Percentiles rank a stretch among this genome's conserved stretches.
phyloP scores from a whole-genome alignment of 2,888 invertebrate genomes.

The Trissoscelio sp. region DNA sequence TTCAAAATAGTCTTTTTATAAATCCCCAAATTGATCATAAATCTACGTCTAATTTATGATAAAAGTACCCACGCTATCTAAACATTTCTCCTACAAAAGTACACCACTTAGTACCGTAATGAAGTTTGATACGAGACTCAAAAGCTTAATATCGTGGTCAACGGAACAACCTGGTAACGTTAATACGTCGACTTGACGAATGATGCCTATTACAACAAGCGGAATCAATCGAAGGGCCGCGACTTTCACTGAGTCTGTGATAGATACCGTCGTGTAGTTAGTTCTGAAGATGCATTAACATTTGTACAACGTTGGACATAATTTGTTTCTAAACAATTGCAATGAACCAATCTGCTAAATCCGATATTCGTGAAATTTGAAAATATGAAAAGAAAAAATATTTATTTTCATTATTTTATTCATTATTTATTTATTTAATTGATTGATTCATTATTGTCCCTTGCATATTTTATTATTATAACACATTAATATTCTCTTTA shows the following conservation, averaged over 20 bases:
- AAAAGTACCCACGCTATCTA: background rate
- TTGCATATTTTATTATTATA: too few species aligned
- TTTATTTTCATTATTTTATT: too few species aligned
- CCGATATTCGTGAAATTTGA: slow-evolving; percentile 24
- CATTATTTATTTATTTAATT: too few species aligned
- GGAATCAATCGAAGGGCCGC: slow-evolving; percentile 67
- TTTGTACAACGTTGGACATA: slow-evolving; percentile 17
- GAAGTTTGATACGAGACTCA: slow-evolving; percentile 40
- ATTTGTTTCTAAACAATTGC: slow-evolving; percentile 19
- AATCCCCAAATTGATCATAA: slow-evolving; percentile 26
- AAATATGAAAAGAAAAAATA: too few species aligned
- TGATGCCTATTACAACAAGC: slow-evolving; percentile 69
- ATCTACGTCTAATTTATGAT: slow-evolving; percentile 10
- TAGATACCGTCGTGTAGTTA: slow-evolving; percentile 38
- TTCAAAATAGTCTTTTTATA: too few species aligned
- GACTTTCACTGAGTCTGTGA: slow-evolving; percentile 60
- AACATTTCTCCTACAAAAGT: slow-evolving; percentile 15
- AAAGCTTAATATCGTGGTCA: slow-evolving; percentile 32
- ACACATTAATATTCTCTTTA: too few species aligned
- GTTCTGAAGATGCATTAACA: slow-evolving; percentile 28
- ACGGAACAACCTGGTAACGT: slow-evolving; percentile 28
- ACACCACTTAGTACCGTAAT: slow-evolving; percentile 18
- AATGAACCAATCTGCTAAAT: slow-evolving; percentile 13
- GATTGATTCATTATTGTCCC: too few species aligned
- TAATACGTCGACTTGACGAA: slow-evolving; percentile 69